A percentile compares a stretch with the other conserved stretches of the same genome.
Conservation (phyloP, 2,113 vertebrate species). For the Paedocypris sp. region DNA sequence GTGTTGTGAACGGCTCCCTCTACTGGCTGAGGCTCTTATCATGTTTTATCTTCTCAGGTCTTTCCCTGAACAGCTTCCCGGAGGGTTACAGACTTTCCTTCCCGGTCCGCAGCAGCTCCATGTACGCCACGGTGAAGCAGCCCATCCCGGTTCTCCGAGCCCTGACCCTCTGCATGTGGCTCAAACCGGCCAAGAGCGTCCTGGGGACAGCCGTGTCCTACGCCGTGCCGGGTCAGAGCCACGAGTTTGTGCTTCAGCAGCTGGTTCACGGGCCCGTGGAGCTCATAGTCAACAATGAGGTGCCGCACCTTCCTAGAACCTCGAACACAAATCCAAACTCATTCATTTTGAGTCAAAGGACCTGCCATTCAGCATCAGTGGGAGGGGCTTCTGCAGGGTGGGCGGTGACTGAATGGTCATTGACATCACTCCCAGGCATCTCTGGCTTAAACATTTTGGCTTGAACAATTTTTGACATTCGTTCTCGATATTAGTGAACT, state of each 20-base stretch:
- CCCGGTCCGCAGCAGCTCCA: conserved; percentile 82
- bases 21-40: background rate
- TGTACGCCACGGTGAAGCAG: conserved; percentile 77
- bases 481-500: too few species aligned
- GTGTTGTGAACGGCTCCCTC: background rate
- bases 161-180: conserved; percentile 86
- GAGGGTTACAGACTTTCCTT: conserved; percentile 84
- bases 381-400: too few species aligned
- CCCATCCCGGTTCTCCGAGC: conserved; percentile 73
- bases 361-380: too few species aligned
- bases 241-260: conserved; percentile 86
- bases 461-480: too few species aligned
- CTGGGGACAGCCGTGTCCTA: conserved; percentile 91
- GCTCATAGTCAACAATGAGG: conserved; percentile 93
- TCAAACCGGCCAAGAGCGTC: conserved; percentile 65
- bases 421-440: too few species aligned
- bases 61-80: conserved; percentile 49
- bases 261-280: conserved; percentile 77
- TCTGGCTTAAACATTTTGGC: too few species aligned
- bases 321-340: too few species aligned
- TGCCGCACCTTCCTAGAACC: conserved; percentile 28
- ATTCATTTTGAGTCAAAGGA: too few species aligned
- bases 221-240: conserved; percentile 74
- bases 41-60: conserved; percentile 5
- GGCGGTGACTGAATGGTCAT: too few species aligned